phyloP scores from a whole-genome alignment of 2,888 invertebrate species.

The Teinopalpus imperialis region DNA sequence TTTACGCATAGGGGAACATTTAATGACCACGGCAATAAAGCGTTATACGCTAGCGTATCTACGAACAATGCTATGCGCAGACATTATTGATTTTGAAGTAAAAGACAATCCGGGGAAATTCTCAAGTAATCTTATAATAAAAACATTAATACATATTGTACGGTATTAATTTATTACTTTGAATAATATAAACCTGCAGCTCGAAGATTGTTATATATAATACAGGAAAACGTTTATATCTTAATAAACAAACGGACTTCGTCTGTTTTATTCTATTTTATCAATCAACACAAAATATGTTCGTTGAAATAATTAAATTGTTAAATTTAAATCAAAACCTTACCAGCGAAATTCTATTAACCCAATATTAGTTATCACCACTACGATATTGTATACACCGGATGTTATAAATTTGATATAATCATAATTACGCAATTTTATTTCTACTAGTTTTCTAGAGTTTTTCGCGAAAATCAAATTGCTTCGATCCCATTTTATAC shows the following conservation, averaged over 20 bases:
- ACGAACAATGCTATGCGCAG: slow-evolving; percentile 29
- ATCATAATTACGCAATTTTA: slow-evolving; percentile 24
- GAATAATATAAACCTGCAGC: slow-evolving; percentile 2
- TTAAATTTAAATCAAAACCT: slow-evolving; percentile 19
- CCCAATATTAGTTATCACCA: slow-evolving; percentile 25
- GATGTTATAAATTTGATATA: slow-evolving; percentile 26
- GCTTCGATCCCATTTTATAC: slow-evolving; percentile 26
- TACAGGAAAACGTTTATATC: background rate
- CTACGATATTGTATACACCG: slow-evolving; percentile 16
- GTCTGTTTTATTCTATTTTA: too few relatives aligned
- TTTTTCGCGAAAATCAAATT: slow-evolving; percentile 18
- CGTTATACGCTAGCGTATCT: slow-evolving; percentile 27
- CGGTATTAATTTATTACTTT: slow-evolving; percentile 5
- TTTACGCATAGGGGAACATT: slow-evolving; percentile 24
- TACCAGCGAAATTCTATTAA: slow-evolving; percentile 23
- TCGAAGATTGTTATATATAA: background rate
- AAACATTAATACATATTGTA: slow-evolving; percentile 3
- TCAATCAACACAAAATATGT: background rate
- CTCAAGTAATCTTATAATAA: slow-evolving; percentile 9
- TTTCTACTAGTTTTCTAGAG: slow-evolving; percentile 21
- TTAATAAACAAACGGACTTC: too few relatives aligned
- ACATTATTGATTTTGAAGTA: slow-evolving; percentile 26
- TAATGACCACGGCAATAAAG: slow-evolving; percentile 26
- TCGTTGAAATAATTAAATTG: slow-evolving; percentile 4
- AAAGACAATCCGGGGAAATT: slow-evolving; percentile 16